A percentile compares a stretch with the other conserved stretches of the same genome.
Evolutionary conservation across 1,140 invertebrate species (phyloP).

Genomic region (Aphaenogaster rudis): DNA sequence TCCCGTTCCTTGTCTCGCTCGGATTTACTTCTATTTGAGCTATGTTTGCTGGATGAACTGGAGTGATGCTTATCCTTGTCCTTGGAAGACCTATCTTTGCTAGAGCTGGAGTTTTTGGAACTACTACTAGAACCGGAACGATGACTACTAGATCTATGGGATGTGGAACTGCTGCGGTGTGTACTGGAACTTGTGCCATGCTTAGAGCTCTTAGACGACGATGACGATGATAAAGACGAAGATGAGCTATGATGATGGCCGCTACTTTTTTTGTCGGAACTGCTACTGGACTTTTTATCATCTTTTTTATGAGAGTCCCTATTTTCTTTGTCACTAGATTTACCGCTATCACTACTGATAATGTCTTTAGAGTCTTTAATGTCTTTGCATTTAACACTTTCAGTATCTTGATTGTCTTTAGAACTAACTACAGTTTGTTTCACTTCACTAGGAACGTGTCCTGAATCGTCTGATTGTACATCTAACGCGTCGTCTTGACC

Average conservation of each 20-base stretch:
- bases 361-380: slow-evolving; percentile 78
- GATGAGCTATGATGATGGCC: slow-evolving; percentile 86
- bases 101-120: slow-evolving; percentile 77
- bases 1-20: slow-evolving; percentile 86
- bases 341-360: slow-evolving; percentile 78
- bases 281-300: slow-evolving; percentile 81
- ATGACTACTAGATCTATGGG: slow-evolving; percentile 83
- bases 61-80: slow-evolving; percentile 84
- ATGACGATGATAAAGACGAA: slow-evolving; percentile 80
- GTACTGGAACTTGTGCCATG: slow-evolving; percentile 78
- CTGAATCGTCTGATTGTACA: slow-evolving; percentile 60
- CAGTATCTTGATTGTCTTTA: slow-evolving; percentile 75
- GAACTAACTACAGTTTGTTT: slow-evolving; percentile 77
- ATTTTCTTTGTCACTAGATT: slow-evolving; percentile 85
- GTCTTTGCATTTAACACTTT: slow-evolving; percentile 81
- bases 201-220: slow-evolving; percentile 84
- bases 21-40: slow-evolving; percentile 79
- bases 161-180: slow-evolving; percentile 84
- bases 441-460: slow-evolving; percentile 75
- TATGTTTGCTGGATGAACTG: slow-evolving; percentile 85
- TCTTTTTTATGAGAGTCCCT: slow-evolving; percentile 83
- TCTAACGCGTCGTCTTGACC: slow-evolving; percentile 65
- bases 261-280: slow-evolving; percentile 85
- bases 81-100: slow-evolving; percentile 84
- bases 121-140: slow-evolving; percentile 79